These are phyloP conservation scores for Papilio xuthus DNA, from an alignment of 1,140 invertebrate genomes.

Conservation along the genomic window DNA sequence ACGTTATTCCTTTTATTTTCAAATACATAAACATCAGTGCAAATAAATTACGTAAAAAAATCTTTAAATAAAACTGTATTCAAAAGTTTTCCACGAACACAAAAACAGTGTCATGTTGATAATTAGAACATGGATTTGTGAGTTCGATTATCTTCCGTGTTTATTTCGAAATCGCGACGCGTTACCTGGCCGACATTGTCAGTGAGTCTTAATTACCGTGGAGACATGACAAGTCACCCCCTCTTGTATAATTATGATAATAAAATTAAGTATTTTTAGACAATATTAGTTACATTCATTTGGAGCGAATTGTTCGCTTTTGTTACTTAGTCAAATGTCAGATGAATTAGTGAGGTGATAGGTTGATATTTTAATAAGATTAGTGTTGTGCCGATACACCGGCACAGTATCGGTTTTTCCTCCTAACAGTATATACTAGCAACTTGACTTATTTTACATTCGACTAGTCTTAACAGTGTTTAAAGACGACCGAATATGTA, in stretches of 20 bases:
- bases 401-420: too few species aligned
- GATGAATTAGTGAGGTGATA: too few species aligned
- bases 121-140: constrained; percentile 28
- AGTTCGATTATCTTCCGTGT: constrained; percentile 16
- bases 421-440: too few species aligned
- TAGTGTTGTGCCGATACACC: too few species aligned
- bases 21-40: background rate
- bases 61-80: background rate
- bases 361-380: too few species aligned
- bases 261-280: too few species aligned
- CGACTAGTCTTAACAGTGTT: too few species aligned
- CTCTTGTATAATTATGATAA: background rate
- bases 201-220: background rate
- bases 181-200: constrained; percentile 7
- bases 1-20: background rate
- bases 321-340: too few species aligned
- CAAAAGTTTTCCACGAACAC: constrained; percentile 1
- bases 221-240: background rate
- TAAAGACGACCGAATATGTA: too few species aligned
- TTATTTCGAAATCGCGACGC: constrained; percentile 10
- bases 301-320: too few species aligned
- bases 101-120: constrained; percentile 12
- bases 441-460: too few species aligned
- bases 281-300: too few species aligned
- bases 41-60: background rate